Percentiles rank a stretch among this genome's conserved stretches.
These are phyloP conservation scores for Agrilus biguttatus DNA, from an alignment of 2,888 invertebrate species.

Conservation along the genomic window DNA sequence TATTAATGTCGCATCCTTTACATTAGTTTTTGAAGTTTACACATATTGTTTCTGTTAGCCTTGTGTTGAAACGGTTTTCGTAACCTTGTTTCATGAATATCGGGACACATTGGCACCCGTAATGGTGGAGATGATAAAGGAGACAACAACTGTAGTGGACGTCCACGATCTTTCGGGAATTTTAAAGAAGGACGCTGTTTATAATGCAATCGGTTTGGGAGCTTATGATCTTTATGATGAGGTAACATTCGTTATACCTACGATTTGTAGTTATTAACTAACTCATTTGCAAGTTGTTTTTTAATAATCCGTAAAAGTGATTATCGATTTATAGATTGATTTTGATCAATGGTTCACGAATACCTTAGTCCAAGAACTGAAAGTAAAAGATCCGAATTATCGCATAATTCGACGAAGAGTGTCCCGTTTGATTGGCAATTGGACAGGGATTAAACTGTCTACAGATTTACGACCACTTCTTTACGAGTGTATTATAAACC, in stretches of 20 bases:
- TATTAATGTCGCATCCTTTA: constrained; percentile 8
- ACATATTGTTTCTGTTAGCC: constrained; percentile 39
- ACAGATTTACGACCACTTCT: constrained; percentile 63
- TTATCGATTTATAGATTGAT: constrained; percentile 47
- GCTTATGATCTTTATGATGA: constrained; percentile 86
- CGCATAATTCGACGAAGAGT: constrained; percentile 70
- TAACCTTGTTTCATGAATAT: constrained; percentile 71
- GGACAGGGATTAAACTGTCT: constrained; percentile 74
- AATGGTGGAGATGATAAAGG: constrained; percentile 53
- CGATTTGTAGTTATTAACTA: no score
- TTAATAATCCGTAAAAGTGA: neutral
- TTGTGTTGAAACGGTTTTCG: constrained; percentile 75
- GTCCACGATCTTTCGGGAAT: constrained; percentile 65
- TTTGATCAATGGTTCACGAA: constrained; percentile 87
- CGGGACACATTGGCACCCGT: constrained; percentile 57
- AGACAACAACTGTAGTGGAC: constrained; percentile 48
- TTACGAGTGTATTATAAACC: constrained; percentile 62
- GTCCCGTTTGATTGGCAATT: constrained; percentile 69
- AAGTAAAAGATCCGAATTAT: constrained; percentile 68
- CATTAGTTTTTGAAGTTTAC: neutral
- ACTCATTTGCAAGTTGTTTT: neutral
- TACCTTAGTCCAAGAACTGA: constrained; percentile 67
- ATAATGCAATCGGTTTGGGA: constrained; percentile 79
- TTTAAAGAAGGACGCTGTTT: constrained; percentile 82
- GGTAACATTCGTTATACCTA: constrained; percentile 30